Percentiles rank a stretch among this genome's conserved stretches.
These are phyloP conservation scores for Rousettus leschenaultii DNA, from an alignment of 2,113 vertebrate species.

Conservation along the genomic window DNA sequence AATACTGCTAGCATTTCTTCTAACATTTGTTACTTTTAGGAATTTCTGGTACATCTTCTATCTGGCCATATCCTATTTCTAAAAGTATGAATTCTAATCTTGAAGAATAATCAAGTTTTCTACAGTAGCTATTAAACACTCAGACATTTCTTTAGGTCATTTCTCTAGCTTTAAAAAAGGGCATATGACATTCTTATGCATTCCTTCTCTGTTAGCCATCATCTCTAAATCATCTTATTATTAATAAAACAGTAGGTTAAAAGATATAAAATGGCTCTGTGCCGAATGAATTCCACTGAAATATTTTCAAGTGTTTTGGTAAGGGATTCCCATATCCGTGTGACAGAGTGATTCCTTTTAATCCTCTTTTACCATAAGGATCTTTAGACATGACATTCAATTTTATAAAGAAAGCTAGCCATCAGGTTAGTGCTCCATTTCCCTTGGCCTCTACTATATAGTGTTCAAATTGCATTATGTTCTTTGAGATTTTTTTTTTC, in stretches of 20 bases:
- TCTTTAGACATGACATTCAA: not conserved
- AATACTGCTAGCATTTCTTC: not conserved
- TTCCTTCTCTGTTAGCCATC: not conserved
- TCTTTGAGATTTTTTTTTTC: constrained; percentile 31
- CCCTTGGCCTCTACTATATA: not conserved
- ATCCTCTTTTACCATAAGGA: not conserved
- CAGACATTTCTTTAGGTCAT: not conserved
- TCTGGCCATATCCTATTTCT: not conserved
- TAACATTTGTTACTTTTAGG: not conserved
- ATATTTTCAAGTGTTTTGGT: not conserved
- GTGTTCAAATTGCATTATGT: constrained; percentile 35
- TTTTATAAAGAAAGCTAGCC: constrained; percentile 22
- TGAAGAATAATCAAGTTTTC: not conserved
- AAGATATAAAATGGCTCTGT: not conserved
- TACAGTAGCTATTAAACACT: not conserved
- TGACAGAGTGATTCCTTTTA: not conserved
- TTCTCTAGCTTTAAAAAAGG: not conserved
- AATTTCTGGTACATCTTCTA: not conserved
- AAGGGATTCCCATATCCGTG: not conserved
- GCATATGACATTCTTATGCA: not conserved
- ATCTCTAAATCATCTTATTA: not conserved
- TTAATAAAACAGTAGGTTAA: constrained; percentile 8
- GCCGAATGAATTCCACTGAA: constrained; percentile 9
- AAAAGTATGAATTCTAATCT: constrained; percentile 11
- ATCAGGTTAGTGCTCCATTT: not conserved